Percentiles rank a stretch among this genome's conserved stretches.
phyloP scores from a whole-genome alignment of 2,113 vertebrate genomes.

The Brachirus orientalis region DNA sequence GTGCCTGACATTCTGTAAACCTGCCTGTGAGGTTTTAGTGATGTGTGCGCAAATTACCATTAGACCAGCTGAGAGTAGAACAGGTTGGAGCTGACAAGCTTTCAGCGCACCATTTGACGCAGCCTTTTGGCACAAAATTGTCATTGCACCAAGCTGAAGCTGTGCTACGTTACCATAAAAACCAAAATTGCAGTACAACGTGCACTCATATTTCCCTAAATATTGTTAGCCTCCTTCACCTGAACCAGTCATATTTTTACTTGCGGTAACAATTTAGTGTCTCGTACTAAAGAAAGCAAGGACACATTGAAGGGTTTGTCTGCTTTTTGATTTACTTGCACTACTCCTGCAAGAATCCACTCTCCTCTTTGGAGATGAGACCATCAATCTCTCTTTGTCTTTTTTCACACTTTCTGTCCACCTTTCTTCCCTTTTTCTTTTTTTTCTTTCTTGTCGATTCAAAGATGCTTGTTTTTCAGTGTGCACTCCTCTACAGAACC shows the following conservation, averaged over 20 bases:
- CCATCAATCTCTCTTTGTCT: conserved; percentile 58
- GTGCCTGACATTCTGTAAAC: too few species aligned
- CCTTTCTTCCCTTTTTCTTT: neutral
- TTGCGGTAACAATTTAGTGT: conserved; percentile 11
- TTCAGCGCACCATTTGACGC: too few species aligned
- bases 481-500: neutral
- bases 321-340: conserved; percentile 38
- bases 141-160: too few species aligned
- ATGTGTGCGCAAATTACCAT: too few species aligned
- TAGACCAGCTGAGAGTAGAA: too few species aligned
- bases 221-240: neutral
- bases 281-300: conserved; percentile 6
- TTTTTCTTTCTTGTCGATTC: conserved; percentile 32
- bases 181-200: too few species aligned
- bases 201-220: too few species aligned
- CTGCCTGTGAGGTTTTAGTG: too few species aligned
- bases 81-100: too few species aligned
- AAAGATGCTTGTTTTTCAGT: conserved; percentile 35
- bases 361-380: conserved; percentile 33
- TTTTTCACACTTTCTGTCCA: conserved; percentile 36
- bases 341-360: conserved; percentile 29
- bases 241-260: neutral
- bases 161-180: too few species aligned
- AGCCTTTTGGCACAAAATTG: too few species aligned
- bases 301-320: conserved; percentile 28